Base-by-base conservation (phyloP, 2,888 invertebrate genomes). In the Ariolimax columbianus region DNA sequence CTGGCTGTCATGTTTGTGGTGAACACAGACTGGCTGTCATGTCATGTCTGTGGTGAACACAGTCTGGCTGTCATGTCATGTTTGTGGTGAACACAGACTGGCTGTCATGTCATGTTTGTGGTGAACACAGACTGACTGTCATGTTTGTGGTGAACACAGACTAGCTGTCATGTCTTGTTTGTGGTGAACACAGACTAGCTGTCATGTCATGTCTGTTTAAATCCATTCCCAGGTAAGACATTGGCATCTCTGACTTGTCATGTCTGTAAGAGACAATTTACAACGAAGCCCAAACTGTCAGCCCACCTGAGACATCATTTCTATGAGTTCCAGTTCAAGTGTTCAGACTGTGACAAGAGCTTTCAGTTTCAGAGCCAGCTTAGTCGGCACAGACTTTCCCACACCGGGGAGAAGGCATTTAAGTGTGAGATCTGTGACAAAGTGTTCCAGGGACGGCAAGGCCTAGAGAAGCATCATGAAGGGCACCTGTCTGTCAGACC, bases 341-440 rank as follows among this genome's bases (percentile, higher is more conserved):
- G 79, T 36, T 23, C 38, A 26, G 59, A 43, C 38, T 79, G 79
- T 40, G n/a, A 63, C 33, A 19, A 47, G n/a, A 43, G 26, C 14
- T 66, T 79, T 66, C 68, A 66, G 40, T 79, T 68, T n/a, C 19
- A 75, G 75, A 75, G 75, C 75, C 43, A 47, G n/a, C n/a, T 75
- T 38, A 11, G 11, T 47, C 40, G 47, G 2, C 75, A 75, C 38
- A 23, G 26, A 9, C 75, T 78, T 17, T 63, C 63, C 1, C 47
- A 75, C n/a, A n/a, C 75, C 7, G 47, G 75, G 30, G 75, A 75
- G 47, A 75, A 75, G 47, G 47, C 75, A 17, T 75, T 75, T 23
- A 43, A 47, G 7, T 75, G 75, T 75, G n/a, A 47, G n/a, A 11
- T 40, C 9, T 75, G 75, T 47, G 47, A 40, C 26, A 75, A 75